Evolutionary conservation across 1,140 invertebrate genomes (phyloP), one percentile per base, ranked within the genome.

Genomic region (Diachasmimorpha longicaudata): DNA sequence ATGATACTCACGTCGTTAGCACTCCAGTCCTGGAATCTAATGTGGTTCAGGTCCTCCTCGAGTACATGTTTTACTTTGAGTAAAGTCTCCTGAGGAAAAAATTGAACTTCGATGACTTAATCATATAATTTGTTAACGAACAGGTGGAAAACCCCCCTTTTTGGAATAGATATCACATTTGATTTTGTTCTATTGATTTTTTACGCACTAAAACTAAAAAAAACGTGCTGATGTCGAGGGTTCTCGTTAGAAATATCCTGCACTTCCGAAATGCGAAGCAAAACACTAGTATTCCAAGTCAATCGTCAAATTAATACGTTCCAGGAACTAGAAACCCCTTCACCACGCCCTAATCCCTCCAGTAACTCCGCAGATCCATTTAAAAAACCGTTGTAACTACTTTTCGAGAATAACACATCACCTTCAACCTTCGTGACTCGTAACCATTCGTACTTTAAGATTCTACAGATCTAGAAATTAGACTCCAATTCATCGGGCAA

Each of bases 21-120:
- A 89, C 95, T 97, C 98, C 98, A 99, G 77, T 96, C 95, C 13
- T 92, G 93, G 85, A 98, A 98, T 78, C 98, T 91, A 81, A 99
- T 93, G 81, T 98, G 97, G 88, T 96, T 97, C 84, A 98, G 97
- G 70, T 98, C 95, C 23, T 98, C 95, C 4, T 94, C 90, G 70
- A 99, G 86, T 67, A 97, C 89, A 19, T 91, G 89, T 89, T 97
- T 97, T 36, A 99, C 94, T 90, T 97, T 99, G 19, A 92, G 79
- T 74, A 99, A 86, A 55, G 93, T 92, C 81, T 99, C 97, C 95
- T 96, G 85, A n/a, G 90, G 90, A 81, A 81, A 79, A 79, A 67
- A 68, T 72, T 37, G 6, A 10, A 37, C 13, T 19, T 36, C 9
- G 46, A 66, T 71, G 19, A 31, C 31, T 68, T 1, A 39, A 63